phyloP scores from a whole-genome alignment of 2,888 invertebrate species.

The Schizotus pectinicornis region DNA sequence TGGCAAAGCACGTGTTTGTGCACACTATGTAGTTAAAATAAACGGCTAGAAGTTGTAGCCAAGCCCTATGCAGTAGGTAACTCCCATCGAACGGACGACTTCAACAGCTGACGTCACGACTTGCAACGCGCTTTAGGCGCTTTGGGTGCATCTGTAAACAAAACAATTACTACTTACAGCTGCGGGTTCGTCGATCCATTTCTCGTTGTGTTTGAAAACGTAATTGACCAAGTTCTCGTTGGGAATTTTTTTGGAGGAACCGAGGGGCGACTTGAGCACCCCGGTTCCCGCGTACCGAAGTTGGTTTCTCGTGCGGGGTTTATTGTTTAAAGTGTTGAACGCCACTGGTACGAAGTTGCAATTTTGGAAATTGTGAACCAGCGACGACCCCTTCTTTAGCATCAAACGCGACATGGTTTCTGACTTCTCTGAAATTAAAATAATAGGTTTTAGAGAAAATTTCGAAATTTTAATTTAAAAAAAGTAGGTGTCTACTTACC shows the following conservation, averaged over 20 bases:
- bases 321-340: constrained; percentile 10
- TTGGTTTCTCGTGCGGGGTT: not conserved
- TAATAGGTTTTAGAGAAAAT: not conserved
- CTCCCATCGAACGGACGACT: too few species aligned
- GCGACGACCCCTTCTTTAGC: constrained; percentile 10
- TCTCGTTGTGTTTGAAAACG: constrained; percentile 64
- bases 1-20: too few species aligned
- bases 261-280: constrained; percentile 61
- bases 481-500: too few species aligned
- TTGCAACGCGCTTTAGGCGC: not conserved
- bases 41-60: too few species aligned
- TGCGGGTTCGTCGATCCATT: constrained; percentile 66
- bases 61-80: too few species aligned
- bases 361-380: constrained; percentile 35
- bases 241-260: constrained; percentile 61
- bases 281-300: constrained; percentile 27
- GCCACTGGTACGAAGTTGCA: constrained; percentile 33
- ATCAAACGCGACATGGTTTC: constrained; percentile 18
- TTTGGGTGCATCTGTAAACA: not conserved
- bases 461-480: not conserved
- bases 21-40: too few species aligned
- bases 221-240: constrained; percentile 66
- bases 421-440: constrained; percentile 5
- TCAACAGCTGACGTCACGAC: not conserved
- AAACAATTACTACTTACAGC: constrained; percentile 64